Percentiles rank a stretch among this genome's conserved stretches.
Conservation (phyloP, 2,797 vertebrate genomes). For the Acrocephalus scirpaceus region DNA sequence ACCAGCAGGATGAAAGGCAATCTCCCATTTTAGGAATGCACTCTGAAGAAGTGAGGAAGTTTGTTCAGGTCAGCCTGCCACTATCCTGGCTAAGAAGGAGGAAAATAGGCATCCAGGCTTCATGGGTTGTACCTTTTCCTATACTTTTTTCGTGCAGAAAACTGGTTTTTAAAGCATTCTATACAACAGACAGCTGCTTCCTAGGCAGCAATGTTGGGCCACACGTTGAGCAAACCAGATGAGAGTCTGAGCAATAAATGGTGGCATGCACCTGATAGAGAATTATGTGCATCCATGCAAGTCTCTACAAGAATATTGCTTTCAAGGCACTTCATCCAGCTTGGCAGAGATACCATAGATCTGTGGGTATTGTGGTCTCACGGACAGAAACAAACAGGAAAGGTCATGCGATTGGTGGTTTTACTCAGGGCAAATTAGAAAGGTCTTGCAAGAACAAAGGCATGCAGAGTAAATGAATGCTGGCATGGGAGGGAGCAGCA, state of each 20-base stretch:
- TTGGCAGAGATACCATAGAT: background rate
- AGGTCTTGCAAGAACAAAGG: background rate
- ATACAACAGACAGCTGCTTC: fast-evolving
- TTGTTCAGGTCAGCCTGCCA: background rate
- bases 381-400: background rate
- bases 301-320: background rate
- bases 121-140: background rate
- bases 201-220: background rate
- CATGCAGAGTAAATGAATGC: background rate
- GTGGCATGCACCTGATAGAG: background rate
- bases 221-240: background rate
- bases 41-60: background rate
- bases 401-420: background rate
- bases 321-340: background rate
- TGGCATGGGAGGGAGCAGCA: background rate
- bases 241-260: background rate
- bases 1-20: background rate
- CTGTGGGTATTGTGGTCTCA: background rate
- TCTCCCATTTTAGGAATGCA: background rate
- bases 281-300: background rate
- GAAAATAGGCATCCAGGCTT: background rate
- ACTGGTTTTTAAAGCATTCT: background rate
- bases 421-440: background rate
- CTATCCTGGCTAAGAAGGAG: background rate
- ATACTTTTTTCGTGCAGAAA: background rate